These are phyloP conservation scores for Hecatera dysodea DNA, from an alignment of 2,888 invertebrate genomes.

Conservation along the genomic window DNA sequence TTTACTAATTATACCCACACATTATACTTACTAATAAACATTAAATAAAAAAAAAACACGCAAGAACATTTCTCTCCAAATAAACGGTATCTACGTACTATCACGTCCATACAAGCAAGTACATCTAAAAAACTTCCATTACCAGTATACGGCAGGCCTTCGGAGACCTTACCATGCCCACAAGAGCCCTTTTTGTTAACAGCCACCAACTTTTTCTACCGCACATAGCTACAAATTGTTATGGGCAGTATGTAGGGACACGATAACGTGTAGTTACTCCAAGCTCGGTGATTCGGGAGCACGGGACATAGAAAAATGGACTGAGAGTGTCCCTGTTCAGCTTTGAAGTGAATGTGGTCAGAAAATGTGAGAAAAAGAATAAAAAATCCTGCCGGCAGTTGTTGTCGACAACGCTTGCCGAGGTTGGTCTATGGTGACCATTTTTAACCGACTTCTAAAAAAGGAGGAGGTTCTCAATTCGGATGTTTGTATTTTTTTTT, in stretches of 20 bases:
- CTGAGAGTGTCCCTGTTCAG: not conserved
- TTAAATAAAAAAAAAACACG: no score
- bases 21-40: no score
- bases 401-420: no score
- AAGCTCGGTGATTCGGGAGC: slow-evolving; percentile 43
- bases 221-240: slow-evolving; percentile 68
- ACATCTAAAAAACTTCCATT: slow-evolving; percentile 27
- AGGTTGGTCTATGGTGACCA: no score
- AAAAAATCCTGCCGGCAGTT: not conserved
- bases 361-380: not conserved
- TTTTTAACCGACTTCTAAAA: no score
- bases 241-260: slow-evolving; percentile 64
- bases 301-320: slow-evolving; percentile 36
- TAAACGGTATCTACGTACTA: slow-evolving; percentile 25
- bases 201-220: slow-evolving; percentile 66
- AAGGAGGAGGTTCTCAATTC: no score
- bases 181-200: slow-evolving; percentile 69
- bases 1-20: no score
- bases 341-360: not conserved
- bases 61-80: not conserved
- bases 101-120: slow-evolving; percentile 17
- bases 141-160: slow-evolving; percentile 45
- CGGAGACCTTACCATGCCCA: slow-evolving; percentile 42
- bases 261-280: slow-evolving; percentile 66
- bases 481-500: no score